Conservation (phyloP, 2,888 invertebrate genomes). For the Cantharis lateralis region DNA sequence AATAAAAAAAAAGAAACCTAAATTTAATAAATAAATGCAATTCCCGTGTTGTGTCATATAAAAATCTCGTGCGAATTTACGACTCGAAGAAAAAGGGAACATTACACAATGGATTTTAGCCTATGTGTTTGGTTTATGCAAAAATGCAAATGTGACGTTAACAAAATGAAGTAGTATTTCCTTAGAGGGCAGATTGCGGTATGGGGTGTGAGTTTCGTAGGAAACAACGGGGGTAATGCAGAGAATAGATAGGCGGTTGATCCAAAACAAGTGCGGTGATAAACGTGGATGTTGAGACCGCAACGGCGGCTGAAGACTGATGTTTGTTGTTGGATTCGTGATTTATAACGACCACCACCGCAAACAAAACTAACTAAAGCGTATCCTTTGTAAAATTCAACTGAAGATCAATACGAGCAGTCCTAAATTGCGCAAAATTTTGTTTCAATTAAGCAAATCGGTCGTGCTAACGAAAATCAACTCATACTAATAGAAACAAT, state of each 20-base stretch:
- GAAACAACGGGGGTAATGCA: slow-evolving; percentile 36
- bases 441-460: background rate
- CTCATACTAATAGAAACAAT: slow-evolving; percentile 24
- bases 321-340: slow-evolving; percentile 54
- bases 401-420: slow-evolving; percentile 37
- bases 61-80: background rate
- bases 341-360: slow-evolving; percentile 53
- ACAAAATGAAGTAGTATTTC: slow-evolving; percentile 30
- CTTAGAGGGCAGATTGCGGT: slow-evolving; percentile 27
- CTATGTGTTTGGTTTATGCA: slow-evolving; percentile 3
- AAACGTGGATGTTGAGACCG: slow-evolving; percentile 53
- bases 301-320: slow-evolving; percentile 51
- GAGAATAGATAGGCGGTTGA: slow-evolving; percentile 55
- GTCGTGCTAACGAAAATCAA: background rate
- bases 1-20: background rate
- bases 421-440: background rate
- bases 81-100: background rate
- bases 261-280: slow-evolving; percentile 55
- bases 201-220: slow-evolving; percentile 26
- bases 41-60: background rate
- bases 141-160: slow-evolving; percentile 29
- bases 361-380: slow-evolving; percentile 44
- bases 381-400: slow-evolving; percentile 34
- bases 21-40: slow-evolving; percentile 1
- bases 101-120: slow-evolving; percentile 1